Evolutionary conservation across 2,113 vertebrate species (phyloP), one percentile per base, ranked within the genome.

Genomic region (Podocnemis expansa): DNA sequence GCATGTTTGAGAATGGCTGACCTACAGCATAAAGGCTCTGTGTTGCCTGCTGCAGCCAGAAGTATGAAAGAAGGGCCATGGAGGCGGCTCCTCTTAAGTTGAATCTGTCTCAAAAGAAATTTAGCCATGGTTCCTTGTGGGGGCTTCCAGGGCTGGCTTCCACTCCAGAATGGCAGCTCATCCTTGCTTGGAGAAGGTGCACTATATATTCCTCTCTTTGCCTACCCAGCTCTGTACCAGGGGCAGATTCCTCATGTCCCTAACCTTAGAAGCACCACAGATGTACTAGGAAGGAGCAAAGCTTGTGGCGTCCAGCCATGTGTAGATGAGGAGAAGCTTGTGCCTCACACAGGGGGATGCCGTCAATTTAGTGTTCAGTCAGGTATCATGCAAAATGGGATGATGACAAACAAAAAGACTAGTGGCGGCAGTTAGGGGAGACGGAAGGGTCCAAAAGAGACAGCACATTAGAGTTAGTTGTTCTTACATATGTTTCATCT

Each of bases 361-460:
- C 8, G 3, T 7, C 34, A n/a, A 67, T 21, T 16, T n/a, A 34
- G 34, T 34, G 11, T 67, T 67, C 29, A 19, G n/a, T 67, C 16
- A 29, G 60, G n/a, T 31, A 17, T 4, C 56, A 19, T n/a, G 7
- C 63, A 70, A n/a, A 70, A 70, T 21, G 63, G 19, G n/a, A 22
- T 70, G 17, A 19, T 5, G 8, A n/a, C 19, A n/a, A 70, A n/a
- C 8, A 19, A 38, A 38, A 34, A 76, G 24, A 14, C 8, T 27
- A 4, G 47, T 3, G 51, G 63, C n/a, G 43, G 13, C 67, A 63
- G 21, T 5, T 0, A 1, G 24, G 51, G 82, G 25, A 94, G 29
- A 5, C 9, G 10, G 34, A 45, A 19, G 3, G 17, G 0, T 60
- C 8, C 10, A 51, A 8, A 31, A 6, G 5, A 1, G 9, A 2